Conservation (phyloP, 2,888 invertebrate genomes). For the Unio pictorum region DNA sequence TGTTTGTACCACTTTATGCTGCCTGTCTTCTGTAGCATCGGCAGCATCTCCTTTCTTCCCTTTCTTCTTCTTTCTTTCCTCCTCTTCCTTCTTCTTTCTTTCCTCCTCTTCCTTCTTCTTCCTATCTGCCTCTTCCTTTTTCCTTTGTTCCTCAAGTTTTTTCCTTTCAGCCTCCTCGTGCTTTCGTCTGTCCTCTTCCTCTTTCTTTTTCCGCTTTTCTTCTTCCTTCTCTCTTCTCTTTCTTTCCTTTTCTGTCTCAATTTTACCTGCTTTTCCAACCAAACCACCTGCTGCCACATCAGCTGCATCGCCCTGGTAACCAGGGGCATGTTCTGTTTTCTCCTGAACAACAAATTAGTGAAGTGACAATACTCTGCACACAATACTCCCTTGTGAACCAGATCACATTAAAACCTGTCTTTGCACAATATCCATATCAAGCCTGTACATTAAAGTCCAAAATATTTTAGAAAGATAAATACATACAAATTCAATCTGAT, state of each 20-base stretch:
- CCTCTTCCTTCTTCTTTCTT: conserved; percentile 23
- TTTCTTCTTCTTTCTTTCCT: conserved; percentile 42
- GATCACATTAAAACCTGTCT: too few species aligned
- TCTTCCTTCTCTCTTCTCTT: conserved; percentile 4
- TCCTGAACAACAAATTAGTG: conserved; percentile 10
- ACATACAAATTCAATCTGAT: too few species aligned
- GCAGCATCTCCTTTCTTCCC: conserved; percentile 39
- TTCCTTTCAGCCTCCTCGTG: conserved; percentile 17
- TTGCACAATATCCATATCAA: too few species aligned
- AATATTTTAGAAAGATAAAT: too few species aligned
- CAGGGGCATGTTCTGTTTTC: conserved; percentile 15
- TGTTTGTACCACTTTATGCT: conserved; percentile 2
- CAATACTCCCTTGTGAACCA: too few species aligned
- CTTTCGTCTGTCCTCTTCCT: conserved; percentile 2
- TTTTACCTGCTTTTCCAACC: conserved; percentile 7
- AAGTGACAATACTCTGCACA: not conserved
- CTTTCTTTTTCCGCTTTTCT: conserved; percentile 24
- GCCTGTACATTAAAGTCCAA: too few species aligned
- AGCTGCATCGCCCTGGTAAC: conserved; percentile 20
- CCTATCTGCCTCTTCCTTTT: conserved; percentile 63
- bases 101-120: conserved; percentile 53
- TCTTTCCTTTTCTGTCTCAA: not conserved
- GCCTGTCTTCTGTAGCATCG: conserved; percentile 25
- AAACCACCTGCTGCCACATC: conserved; percentile 4
- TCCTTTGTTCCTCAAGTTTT: conserved; percentile 11